Conservation (phyloP, 2,888 invertebrate species). For the Orthosia gothica region DNA sequence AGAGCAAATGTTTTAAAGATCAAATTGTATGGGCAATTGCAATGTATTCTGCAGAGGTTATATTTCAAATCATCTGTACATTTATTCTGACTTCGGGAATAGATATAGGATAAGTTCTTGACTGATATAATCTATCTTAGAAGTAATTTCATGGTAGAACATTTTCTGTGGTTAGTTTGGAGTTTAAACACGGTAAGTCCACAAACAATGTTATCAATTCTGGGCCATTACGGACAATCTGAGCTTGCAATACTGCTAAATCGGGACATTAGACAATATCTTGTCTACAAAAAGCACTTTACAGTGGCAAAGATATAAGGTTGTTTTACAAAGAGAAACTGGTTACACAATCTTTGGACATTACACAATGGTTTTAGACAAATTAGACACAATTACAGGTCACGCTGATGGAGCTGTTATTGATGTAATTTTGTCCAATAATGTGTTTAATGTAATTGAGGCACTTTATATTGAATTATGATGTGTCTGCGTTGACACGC, state of each 20-base stretch:
- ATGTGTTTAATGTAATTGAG: conserved; percentile 51
- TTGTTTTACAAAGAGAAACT: conserved; percentile 69
- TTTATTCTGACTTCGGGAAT: background rate
- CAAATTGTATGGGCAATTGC: conserved; percentile 17
- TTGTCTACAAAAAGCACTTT: conserved; percentile 54
- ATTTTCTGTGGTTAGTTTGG: background rate
- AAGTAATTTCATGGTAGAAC: background rate
- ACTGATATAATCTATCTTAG: background rate
- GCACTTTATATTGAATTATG: conserved; percentile 40
- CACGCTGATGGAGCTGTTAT: conserved; percentile 51
- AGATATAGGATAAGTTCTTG: background rate
- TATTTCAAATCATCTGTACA: conserved; percentile 14
- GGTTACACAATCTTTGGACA: conserved; percentile 65
- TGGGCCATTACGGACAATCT: conserved; percentile 38
- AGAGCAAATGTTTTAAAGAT: conserved; percentile 36
- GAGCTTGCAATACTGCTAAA: conserved; percentile 28
- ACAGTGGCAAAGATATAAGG: conserved; percentile 36
- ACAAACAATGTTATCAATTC: conserved; percentile 53
- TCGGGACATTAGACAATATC: conserved; percentile 44
- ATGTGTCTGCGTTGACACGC: conserved; percentile 35
- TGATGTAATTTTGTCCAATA: conserved; percentile 44
- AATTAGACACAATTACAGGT: conserved; percentile 57
- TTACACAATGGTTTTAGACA: conserved; percentile 55
- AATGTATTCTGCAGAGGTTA: conserved; percentile 20
- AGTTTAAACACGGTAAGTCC: background rate